Conservation (phyloP, 2,797 vertebrate species). For the Urophycis tenuis region DNA sequence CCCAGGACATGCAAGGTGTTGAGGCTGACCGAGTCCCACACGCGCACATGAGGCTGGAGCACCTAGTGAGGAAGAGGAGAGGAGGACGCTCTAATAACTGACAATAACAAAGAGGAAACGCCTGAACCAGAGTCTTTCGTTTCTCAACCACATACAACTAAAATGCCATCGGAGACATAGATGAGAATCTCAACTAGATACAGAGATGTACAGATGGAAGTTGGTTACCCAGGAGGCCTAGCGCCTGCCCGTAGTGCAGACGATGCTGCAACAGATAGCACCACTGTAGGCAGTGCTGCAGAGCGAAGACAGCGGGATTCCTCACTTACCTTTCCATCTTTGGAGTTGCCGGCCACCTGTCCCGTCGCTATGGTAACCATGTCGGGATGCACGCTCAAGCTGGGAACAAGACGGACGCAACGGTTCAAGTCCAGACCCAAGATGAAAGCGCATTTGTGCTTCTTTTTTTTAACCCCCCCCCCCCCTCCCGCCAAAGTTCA, state of each 20-base stretch:
- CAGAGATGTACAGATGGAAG: not conserved
- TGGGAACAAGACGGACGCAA: constrained; percentile 40
- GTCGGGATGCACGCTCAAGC: constrained; percentile 86
- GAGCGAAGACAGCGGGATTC: not conserved
- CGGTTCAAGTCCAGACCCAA: not conserved
- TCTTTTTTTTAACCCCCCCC: not conserved
- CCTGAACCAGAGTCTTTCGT: not conserved
- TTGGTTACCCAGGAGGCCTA: not conserved
- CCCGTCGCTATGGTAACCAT: constrained; percentile 92
- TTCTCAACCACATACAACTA: not conserved
- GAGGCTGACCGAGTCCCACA: constrained; percentile 91
- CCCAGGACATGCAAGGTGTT: constrained; percentile 86
- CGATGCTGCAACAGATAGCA: not conserved
- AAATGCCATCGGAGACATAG: not conserved
- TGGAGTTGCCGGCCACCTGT: constrained; percentile 85
- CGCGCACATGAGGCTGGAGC: constrained; percentile 79
- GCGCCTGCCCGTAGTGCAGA: not conserved
- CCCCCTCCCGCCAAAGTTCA: no score
- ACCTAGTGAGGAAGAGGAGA: constrained; percentile 53
- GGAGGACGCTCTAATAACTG: not conserved
- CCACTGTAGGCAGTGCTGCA: not conserved
- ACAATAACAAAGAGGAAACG: not conserved
- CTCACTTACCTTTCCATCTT: constrained; percentile 83
- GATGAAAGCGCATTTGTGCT: not conserved
- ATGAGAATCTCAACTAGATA: no score